A percentile compares a stretch with the other conserved stretches of the same genome.
phyloP scores from a whole-genome alignment of 2,113 vertebrate species.

The Acanthochromis polyacanthus region DNA sequence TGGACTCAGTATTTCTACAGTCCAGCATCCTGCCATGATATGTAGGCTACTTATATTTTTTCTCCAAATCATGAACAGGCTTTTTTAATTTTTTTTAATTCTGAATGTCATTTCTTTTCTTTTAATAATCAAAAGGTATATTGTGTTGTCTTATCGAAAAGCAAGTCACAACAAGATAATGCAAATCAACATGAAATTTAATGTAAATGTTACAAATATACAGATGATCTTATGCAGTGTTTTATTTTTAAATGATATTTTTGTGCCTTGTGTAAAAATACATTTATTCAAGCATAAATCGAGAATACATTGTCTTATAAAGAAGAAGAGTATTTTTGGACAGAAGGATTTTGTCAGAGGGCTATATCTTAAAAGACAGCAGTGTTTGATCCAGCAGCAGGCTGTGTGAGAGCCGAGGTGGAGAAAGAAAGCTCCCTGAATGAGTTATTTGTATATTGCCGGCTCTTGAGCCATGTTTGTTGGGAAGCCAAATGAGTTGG shows the following conservation, averaged over 20 bases:
- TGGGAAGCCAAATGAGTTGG: not conserved
- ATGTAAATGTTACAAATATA: not conserved
- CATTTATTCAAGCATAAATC: constrained; percentile 5
- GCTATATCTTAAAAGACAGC: constrained; percentile 17
- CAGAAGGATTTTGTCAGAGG: not conserved
- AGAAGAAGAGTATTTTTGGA: not conserved
- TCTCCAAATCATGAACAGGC: not conserved
- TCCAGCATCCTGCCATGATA: not conserved
- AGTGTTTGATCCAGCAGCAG: constrained; percentile 28
- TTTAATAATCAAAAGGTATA: not conserved
- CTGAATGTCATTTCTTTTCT: not conserved
- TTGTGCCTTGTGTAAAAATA: constrained; percentile 6
- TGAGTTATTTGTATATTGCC: no score
- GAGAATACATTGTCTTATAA: not conserved
- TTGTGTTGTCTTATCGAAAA: constrained; percentile 9
- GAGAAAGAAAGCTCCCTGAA: not conserved
- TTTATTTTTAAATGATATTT: not conserved
- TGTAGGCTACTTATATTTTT: not conserved
- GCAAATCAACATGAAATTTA: not conserved
- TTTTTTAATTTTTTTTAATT: not conserved
- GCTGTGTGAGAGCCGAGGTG: not conserved
- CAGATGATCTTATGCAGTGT: not conserved
- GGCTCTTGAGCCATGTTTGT: not conserved
- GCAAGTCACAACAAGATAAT: not conserved
- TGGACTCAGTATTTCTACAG: not conserved